Percentiles rank a stretch among this genome's conserved stretches.
phyloP scores from a whole-genome alignment of 2,797 vertebrate genomes.

The Lepilemur ruficaudatus region DNA sequence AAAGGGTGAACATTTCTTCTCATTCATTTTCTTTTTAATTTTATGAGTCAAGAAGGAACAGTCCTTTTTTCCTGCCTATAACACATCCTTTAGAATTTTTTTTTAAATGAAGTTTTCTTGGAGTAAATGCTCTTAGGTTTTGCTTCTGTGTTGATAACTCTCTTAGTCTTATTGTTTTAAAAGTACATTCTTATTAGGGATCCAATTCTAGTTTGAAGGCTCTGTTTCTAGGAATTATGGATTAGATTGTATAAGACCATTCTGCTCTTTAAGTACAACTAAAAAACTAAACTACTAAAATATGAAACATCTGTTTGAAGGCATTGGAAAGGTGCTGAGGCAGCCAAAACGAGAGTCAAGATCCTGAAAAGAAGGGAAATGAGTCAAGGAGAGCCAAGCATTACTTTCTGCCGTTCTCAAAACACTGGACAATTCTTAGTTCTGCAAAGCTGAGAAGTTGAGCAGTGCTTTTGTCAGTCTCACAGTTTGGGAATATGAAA shows the following conservation, averaged over 20 bases:
- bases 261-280: not conserved
- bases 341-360: not conserved
- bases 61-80: not conserved
- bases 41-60: not conserved
- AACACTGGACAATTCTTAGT: not conserved
- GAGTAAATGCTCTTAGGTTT: not conserved
- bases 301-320: not conserved
- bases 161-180: not conserved
- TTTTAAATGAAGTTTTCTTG: not conserved
- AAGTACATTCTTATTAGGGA: not conserved
- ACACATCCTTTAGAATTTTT: not conserved
- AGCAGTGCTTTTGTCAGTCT: not conserved
- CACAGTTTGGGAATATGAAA: not conserved
- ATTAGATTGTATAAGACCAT: not conserved
- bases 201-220: not conserved
- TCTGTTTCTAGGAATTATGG: conserved; percentile 36
- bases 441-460: not conserved
- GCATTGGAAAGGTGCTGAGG: not conserved
- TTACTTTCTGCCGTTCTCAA: not conserved
- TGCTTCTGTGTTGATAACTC: not conserved
- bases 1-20: not conserved
- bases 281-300: not conserved
- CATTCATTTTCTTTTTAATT: conserved; percentile 12
- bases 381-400: not conserved
- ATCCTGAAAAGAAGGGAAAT: not conserved